Base-by-base conservation (phyloP, 2,888 invertebrate genomes). In the Spodoptera exigua region DNA sequence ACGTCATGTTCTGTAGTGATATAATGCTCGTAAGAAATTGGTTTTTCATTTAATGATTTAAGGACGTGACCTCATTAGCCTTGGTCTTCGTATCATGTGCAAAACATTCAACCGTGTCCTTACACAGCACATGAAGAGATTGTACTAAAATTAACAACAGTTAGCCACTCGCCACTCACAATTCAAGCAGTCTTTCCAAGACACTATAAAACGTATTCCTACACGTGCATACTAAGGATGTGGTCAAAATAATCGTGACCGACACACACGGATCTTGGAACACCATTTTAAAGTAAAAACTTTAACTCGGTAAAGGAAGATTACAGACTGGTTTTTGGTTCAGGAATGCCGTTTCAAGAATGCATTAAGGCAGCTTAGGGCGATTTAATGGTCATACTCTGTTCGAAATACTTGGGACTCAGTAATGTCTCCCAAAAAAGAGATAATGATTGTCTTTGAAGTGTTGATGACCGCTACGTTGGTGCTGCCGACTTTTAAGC, bases 61-160 rank as follows among this genome's bases (percentile, higher is more conserved):
- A 27, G 9, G 27, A 27, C 27, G 9, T 27, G 27, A 5, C 9
- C 9, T 9, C 27, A 9, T 5, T 27, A 27, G 7, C 27, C 27
- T 27, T 27, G 27, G 7, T 27, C 9, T 9, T 9, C 9, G 27
- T 27, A 27, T 9, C 27, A 27, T 27, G 5, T 27, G 27, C 12
- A 18, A 45, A 63, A 46, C 49, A 39, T 40, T 36, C 36, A n/a
- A 27, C 35, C 35, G 43, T 18, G 2, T 56, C 51, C 36, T 35
- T 48, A 49, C 18, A 34, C 12, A n/a, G 40, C 10, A 9, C 35
- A 46, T 66, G 71, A 72, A 72, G 65, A 51, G 14, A 37, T 4
- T 49, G 21, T 40, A 43, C 67, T 51, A 72, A 68, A 72, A 68
- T 66, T 60, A 68, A 70, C 34, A 49, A 71, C 67, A 66, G 67